These are phyloP conservation scores for Eumerus sabulonum DNA, from an alignment of 2,888 invertebrate species.

Conservation along the genomic window DNA sequence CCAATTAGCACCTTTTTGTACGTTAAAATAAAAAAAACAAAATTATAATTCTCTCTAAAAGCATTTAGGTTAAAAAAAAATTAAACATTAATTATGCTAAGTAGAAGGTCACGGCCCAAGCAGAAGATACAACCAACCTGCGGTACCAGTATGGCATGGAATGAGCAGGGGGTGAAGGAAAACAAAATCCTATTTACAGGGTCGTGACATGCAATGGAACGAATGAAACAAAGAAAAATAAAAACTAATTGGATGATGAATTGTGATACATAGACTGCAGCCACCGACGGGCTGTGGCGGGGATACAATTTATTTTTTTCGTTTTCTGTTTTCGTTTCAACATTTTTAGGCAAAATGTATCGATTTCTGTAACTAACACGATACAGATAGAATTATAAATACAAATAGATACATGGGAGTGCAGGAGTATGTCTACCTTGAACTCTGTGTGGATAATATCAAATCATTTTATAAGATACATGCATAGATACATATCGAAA, in stretches of 20 bases:
- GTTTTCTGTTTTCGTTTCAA: background rate
- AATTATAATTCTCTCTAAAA: conserved; percentile 27
- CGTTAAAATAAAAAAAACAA: conserved; percentile 28
- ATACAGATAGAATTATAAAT: background rate
- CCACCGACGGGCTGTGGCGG: too few species aligned
- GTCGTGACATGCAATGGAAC: conserved; percentile 41
- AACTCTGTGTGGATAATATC: too few species aligned
- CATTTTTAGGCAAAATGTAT: background rate
- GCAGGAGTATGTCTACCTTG: too few species aligned
- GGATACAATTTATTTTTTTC: too few species aligned
- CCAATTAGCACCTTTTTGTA: conserved; percentile 60
- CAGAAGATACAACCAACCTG: conserved; percentile 31
- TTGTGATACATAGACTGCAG: conserved; percentile 46
- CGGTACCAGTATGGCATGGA: conserved; percentile 11
- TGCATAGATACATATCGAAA: conserved; percentile 8
- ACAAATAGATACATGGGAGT: background rate
- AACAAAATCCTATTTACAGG: conserved; percentile 13
- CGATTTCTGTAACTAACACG: background rate
- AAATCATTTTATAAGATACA: too few species aligned
- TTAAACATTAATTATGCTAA: background rate
- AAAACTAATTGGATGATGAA: conserved; percentile 29
- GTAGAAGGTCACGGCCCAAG: conserved; percentile 43
- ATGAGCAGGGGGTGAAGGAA: background rate
- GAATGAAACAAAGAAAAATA: conserved; percentile 3
- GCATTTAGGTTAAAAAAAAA: conserved; percentile 17